Evolutionary conservation across 2,113 vertebrate genomes (phyloP).

Genomic region (Ursus arctos): DNA sequence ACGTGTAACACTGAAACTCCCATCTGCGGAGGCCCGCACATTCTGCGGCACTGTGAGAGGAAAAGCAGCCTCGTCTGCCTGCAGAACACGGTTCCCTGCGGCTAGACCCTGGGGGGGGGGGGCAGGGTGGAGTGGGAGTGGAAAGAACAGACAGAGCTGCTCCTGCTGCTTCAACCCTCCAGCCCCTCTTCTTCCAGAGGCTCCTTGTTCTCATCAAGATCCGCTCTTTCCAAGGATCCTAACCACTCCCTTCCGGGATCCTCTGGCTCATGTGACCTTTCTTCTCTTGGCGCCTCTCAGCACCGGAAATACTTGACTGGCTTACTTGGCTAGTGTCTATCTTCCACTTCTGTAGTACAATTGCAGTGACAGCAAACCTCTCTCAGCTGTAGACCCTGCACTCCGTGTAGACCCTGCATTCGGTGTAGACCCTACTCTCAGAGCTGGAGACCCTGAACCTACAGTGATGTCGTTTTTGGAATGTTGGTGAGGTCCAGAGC

Average conservation of each 20-base stretch:
- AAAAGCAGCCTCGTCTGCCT: not conserved
- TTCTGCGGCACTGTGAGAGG: too few relatives aligned
- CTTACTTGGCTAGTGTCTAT: not conserved
- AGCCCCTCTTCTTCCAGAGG: not conserved
- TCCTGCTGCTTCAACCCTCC: not conserved
- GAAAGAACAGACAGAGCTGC: not conserved
- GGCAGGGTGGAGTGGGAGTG: not conserved
- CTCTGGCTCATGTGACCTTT: too few relatives aligned
- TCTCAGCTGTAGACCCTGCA: not conserved
- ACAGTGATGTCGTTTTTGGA: not conserved
- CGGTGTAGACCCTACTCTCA: not conserved
- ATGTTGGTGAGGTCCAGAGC: not conserved
- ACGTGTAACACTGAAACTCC: rapidly evolving
- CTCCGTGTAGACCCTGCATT: too few relatives aligned
- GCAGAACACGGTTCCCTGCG: not conserved
- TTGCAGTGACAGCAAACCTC: not conserved
- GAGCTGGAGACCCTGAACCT: not conserved
- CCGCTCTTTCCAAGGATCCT: not conserved
- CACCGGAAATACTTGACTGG: not conserved
- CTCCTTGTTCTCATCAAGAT: not conserved
- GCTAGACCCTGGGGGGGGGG: not conserved
- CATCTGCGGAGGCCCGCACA: not conserved
- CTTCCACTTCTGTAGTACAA: too few relatives aligned
- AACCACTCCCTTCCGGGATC: rapidly evolving
- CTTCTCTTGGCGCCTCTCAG: not conserved